These are phyloP conservation scores for Cataglyphis altisquamis DNA, from an alignment of 2,888 invertebrate genomes.

Conservation along the genomic window DNA sequence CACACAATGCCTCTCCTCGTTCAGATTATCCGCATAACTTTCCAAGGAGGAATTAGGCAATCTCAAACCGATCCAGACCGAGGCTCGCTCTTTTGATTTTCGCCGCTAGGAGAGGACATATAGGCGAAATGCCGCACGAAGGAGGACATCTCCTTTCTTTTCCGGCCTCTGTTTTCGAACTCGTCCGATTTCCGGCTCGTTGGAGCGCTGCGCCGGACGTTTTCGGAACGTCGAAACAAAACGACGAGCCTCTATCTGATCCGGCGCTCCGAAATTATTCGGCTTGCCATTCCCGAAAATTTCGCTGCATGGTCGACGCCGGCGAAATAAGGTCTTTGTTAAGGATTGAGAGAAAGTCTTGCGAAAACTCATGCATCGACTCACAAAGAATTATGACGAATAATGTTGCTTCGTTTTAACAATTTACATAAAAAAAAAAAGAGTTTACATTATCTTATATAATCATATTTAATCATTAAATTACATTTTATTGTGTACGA, in stretches of 20 bases:
- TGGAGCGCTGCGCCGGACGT: conserved; percentile 63
- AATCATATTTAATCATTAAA: neutral
- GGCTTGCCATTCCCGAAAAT: conserved; percentile 39
- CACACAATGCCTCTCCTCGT: conserved; percentile 46
- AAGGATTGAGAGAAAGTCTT: conserved; percentile 33
- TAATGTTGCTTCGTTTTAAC: neutral
- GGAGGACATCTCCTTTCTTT: conserved; percentile 61
- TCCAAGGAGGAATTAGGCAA: conserved; percentile 63
- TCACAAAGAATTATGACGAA: conserved; percentile 31
- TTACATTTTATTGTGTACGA: neutral
- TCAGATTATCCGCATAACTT: conserved; percentile 69
- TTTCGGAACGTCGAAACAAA: conserved; percentile 48
- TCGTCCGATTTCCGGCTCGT: conserved; percentile 74
- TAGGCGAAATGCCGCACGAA: conserved; percentile 39
- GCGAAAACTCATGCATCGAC: conserved; percentile 45
- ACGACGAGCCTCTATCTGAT: conserved; percentile 46
- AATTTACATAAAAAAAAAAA: neutral
- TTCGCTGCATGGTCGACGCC: conserved; percentile 32
- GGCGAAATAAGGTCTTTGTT: conserved; percentile 50
- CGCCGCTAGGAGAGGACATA: conserved; percentile 54
- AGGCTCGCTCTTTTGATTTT: conserved; percentile 55
- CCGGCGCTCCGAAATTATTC: conserved; percentile 46
- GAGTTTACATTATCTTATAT: neutral
- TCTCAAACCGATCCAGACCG: conserved; percentile 42
- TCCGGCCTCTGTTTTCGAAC: conserved; percentile 72